Percentiles rank a stretch among this genome's conserved stretches.
Conservation (phyloP, 53 echinoderm and acorn worm species). For the Glandiceps talaboti region DNA sequence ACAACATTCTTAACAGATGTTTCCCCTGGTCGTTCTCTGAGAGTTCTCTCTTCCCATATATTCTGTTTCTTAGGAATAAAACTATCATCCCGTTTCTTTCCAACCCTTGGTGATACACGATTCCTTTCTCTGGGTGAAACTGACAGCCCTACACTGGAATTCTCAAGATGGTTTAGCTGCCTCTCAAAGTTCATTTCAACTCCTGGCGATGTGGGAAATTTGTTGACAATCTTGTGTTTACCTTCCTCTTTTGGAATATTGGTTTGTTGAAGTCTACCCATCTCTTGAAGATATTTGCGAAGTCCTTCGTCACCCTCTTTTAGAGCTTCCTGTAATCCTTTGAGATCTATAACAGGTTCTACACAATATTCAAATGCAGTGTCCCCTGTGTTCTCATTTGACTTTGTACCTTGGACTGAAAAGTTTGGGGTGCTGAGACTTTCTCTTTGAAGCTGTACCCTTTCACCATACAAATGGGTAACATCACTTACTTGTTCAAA, state of each 20-base stretch:
- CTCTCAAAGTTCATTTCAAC: not conserved
- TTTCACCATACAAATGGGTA: not conserved
- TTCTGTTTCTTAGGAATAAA: not conserved
- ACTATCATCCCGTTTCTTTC: not conserved
- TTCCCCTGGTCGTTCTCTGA: not conserved
- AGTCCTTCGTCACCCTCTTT: constrained; percentile 79
- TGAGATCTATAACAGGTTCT: constrained; percentile 41
- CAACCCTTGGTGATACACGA: not conserved
- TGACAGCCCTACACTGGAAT: not conserved
- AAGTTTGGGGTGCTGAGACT: too few species aligned
- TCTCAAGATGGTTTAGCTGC: not conserved
- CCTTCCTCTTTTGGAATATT: too few species aligned
- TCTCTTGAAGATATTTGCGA: constrained; percentile 51
- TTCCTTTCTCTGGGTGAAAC: not conserved
- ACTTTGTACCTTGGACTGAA: not conserved
- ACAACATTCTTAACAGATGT: not conserved
- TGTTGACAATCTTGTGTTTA: not conserved
- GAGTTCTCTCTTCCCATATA: not conserved
- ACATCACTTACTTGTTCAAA: not conserved
- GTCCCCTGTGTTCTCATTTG: not conserved
- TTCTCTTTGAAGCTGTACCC: not conserved
- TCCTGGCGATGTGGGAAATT: not conserved
- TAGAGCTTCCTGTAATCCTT: constrained; percentile 62
- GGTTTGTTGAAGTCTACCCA: constrained; percentile 3
- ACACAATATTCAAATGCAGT: not conserved